Base-by-base conservation (phyloP, 2,797 vertebrate species). In the Lacerta bilineata region DNA sequence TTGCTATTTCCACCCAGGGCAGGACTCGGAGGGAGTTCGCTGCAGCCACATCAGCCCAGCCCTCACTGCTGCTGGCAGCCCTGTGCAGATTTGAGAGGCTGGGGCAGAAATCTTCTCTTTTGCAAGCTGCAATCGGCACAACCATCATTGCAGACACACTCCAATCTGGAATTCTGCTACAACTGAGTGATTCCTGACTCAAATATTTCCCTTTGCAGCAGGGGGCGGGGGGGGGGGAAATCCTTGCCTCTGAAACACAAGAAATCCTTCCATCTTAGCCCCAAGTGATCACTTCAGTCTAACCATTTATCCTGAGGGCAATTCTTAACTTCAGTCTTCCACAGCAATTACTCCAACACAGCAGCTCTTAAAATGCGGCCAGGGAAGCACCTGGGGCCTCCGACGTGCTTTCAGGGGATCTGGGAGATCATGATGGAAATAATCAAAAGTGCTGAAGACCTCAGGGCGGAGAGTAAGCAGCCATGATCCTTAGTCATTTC, bases 171-270 rank as follows among this genome's bases (percentile, higher is more conserved):
- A 23, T 10, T 41, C 1, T 46, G 55, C 6, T 23, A 10, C 50
- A 87, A 88, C 91, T 80, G 76, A 86, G 79, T 80, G 87, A 59
- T 75, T 88, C 75, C 78, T 84, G 80, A 89, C 41, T 86, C 84
- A 90, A 95, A 91, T 89, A 91, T n/a, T 90, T 50, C 88, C 87
- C 85, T 88, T 55, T 78, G 78, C 85, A 84, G 87, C 0, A 92
- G 15, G 10, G 46, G 39, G 50, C 11, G 11, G 46, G 46, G 46
- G 50, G 71, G 36, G 36, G 50, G 71, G 36, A 20, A 20, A 69
- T 36, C 7, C 61, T 25, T 66, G 20, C 11, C 68, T 91, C 10
- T 43, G 75, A 46, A 41, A 55, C 81, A 79, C 3, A 36, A 3
- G 55, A 83, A 61, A 82, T 91, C 85, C 82, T 89, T 83, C 85